Evolutionary conservation across 2,113 vertebrate genomes (phyloP), one percentile per base, ranked within the genome.

Genomic region (Synodontis membranacea): DNA sequence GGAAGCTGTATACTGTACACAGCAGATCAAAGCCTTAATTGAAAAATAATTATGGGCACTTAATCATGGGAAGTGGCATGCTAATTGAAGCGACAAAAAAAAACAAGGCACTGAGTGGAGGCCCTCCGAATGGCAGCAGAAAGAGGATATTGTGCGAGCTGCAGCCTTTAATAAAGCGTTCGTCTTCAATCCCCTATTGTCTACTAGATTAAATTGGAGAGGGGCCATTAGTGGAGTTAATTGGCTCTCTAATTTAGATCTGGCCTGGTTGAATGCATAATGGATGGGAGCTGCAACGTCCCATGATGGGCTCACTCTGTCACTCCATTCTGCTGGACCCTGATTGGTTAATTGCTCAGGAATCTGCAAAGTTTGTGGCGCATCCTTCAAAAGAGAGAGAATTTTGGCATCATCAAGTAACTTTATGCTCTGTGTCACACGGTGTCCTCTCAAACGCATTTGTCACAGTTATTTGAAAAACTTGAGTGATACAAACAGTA

Each of bases 161-260:
- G 94, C 95, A 96, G 96, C 96, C 96, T 96, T 96, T 96, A 96
- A 97, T 96, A 97, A 96, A 94, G 93, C 95, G 95, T 96, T 95
- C 78, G 95, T 96, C 96, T 97, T 97, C 97, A 98, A 96, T 96
- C 95, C 95, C 88, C 95, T 95, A 97, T 98, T 99, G 97, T 99
- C 96, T 99, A 94, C 93, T 95, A 97, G 97, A 98, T 99, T 97
- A 98, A 99, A 97, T 96, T 97, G 96, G 97, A 97, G 96, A 97
- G 97, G 84, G 84, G 97, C 97, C 98, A 99, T 99, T 99, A 99
- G 97, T 95, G 95, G 96, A 94, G 97, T 98, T 98, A 99, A 99
- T 99, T 99, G 97, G 97, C 97, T 98, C 97, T 97, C 97, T 97
- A 98, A 98, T 99, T 99, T 98, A 99, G 97, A 98, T 97, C 97